These are phyloP conservation scores for Eublepharis macularius DNA, from an alignment of 2,113 vertebrate species.

Conservation along the genomic window DNA sequence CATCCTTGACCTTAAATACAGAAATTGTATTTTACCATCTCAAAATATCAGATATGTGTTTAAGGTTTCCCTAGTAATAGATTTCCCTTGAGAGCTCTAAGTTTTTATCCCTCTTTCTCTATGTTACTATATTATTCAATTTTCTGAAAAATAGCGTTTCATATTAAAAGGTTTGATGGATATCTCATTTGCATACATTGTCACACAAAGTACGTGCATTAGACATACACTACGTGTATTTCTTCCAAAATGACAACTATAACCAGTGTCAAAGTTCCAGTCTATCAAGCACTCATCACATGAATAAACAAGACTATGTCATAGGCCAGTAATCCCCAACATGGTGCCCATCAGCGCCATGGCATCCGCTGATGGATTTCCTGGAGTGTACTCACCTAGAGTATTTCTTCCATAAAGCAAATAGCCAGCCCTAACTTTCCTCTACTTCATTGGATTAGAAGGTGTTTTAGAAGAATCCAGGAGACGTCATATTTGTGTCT, in stretches of 20 bases:
- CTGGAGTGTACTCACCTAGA: no score
- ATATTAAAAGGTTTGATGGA: not conserved
- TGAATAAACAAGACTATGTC: not conserved
- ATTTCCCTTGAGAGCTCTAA: not conserved
- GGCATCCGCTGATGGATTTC: no score
- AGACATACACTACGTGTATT: not conserved
- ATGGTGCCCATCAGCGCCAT: no score
- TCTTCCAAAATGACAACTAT: not conserved
- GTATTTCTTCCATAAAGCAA: no score
- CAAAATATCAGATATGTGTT: not conserved
- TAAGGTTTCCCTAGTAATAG: not conserved
- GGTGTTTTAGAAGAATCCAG: no score
- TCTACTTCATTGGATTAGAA: no score
- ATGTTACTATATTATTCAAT: not conserved
- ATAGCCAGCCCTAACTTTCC: no score
- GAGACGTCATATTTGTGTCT: no score
- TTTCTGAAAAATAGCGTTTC: not conserved
- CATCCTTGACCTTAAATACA: not conserved
- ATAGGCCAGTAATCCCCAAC: no score
- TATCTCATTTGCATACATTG: not conserved
- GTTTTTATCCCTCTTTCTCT: not conserved
- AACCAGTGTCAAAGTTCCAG: not conserved
- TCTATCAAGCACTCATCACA: no score
- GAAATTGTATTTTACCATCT: not conserved
- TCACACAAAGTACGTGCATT: not conserved